Conservation (phyloP, 2,888 invertebrate genomes). For the Atrina japonica region DNA sequence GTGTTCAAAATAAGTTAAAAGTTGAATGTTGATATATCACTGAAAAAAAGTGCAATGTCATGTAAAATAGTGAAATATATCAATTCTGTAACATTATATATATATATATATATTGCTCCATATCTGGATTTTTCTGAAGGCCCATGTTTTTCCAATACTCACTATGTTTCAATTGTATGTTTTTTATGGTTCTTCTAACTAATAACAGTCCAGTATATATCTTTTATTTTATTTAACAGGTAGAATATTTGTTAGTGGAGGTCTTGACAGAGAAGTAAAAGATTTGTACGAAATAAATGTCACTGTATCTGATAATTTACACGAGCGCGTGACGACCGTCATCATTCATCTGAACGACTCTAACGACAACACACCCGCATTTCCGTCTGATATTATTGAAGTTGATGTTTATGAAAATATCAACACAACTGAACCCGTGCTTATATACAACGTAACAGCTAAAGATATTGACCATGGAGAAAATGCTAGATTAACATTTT, state of each 20-base stretch:
- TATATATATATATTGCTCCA: no score
- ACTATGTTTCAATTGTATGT: no score
- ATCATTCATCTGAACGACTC: constrained; percentile 45
- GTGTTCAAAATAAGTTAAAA: no score
- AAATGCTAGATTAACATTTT: constrained; percentile 43
- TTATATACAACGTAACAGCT: constrained; percentile 44
- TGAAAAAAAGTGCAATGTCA: no score
- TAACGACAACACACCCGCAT: constrained; percentile 55
- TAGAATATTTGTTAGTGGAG: constrained; percentile 50
- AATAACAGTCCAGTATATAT: no score
- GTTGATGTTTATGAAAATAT: constrained; percentile 43
- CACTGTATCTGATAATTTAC: constrained; percentile 49
- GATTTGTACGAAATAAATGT: constrained; percentile 45
- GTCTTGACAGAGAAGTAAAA: constrained; percentile 53
- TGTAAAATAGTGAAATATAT: no score
- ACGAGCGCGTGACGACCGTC: constrained; percentile 22
- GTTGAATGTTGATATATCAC: no score
- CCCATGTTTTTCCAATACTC: no score
- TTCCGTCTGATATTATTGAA: constrained; percentile 26
- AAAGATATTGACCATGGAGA: constrained; percentile 49
- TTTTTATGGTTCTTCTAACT: no score
- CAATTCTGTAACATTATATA: no score
- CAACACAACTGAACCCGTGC: constrained; percentile 16
- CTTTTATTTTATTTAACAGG: no score
- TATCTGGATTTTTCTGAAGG: no score